Conservation (phyloP, 2,888 invertebrate genomes). For the Metallyticus violacea region DNA sequence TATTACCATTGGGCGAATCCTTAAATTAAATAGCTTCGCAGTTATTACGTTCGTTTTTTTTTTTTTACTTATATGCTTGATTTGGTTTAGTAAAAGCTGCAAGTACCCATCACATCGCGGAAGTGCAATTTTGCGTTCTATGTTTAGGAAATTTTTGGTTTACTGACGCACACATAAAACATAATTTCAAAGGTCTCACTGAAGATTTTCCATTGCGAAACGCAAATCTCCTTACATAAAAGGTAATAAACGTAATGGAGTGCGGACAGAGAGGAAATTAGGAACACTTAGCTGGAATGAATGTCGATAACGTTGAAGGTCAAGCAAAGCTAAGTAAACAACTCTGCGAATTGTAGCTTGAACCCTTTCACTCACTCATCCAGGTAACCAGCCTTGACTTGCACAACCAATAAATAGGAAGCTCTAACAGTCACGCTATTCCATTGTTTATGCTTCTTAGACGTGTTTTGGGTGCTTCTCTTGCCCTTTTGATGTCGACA, state of each 20-base stretch:
- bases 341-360: background rate
- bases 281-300: background rate
- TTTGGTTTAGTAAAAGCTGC: too few species aligned
- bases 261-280: background rate
- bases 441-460: background rate
- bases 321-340: background rate
- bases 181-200: background rate
- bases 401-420: background rate
- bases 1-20: too few species aligned
- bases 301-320: background rate
- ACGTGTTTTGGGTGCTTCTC: background rate
- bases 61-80: too few species aligned
- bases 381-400: background rate
- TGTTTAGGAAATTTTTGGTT: background rate
- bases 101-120: background rate
- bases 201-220: background rate
- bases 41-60: too few species aligned
- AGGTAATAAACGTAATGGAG: background rate
- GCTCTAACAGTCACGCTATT: background rate
- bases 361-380: background rate
- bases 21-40: too few species aligned
- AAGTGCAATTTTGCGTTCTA: background rate
- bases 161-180: background rate
- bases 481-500: background rate
- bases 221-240: background rate